Base-by-base conservation (phyloP, 2,888 invertebrate genomes). In the Macrosiphum euphorbiae region DNA sequence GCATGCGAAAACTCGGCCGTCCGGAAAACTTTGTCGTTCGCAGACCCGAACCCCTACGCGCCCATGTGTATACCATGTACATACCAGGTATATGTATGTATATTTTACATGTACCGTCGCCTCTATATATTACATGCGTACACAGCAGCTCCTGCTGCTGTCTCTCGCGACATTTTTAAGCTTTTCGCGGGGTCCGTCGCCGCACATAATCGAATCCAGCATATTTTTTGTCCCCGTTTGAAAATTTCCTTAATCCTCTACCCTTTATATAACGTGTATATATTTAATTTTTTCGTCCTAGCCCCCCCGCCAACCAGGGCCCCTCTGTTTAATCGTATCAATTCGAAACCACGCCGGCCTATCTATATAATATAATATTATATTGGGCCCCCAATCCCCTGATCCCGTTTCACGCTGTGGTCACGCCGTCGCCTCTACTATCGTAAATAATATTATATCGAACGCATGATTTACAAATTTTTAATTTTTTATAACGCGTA, bases 21-120 rank as follows among this genome's bases (percentile, higher is more conserved):
- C 90, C 90, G 94, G 94, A 94, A 94, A 90, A 94, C 90, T 86
- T 41, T 61, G 94, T 85, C 94, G 94, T 50, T 85, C 10, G 89
- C 89, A 85, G 93, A 58, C 84, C n/a, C 91, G 58, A 35, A 35
- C 90, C 90, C 84, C 24, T 24, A 28, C 84, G 1, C 84, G 41
- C n/a, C 20, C 47, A 3, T 35, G 90, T n/a, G 90, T n/a, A 47
- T n/a, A 11, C 13, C 47, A 4, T 47, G 47, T 86, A 86, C 47
- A 44, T 52, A 78, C n/a, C 58, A 58, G 58, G 58, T 58, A 58
- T 58, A 58, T 58, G 26, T 26, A 58, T 58, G 8, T 58, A 67
- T 90, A 44, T 90, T 50, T 84, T 28, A 11, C 5, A 26, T 50
- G 28, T 85, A 28, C 85, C 55, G 47, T 61, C n/a, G 58, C 24